Percentiles rank a stretch among this genome's conserved stretches.
Conservation (phyloP, 2,797 vertebrate species). For the Hirundo rustica region DNA sequence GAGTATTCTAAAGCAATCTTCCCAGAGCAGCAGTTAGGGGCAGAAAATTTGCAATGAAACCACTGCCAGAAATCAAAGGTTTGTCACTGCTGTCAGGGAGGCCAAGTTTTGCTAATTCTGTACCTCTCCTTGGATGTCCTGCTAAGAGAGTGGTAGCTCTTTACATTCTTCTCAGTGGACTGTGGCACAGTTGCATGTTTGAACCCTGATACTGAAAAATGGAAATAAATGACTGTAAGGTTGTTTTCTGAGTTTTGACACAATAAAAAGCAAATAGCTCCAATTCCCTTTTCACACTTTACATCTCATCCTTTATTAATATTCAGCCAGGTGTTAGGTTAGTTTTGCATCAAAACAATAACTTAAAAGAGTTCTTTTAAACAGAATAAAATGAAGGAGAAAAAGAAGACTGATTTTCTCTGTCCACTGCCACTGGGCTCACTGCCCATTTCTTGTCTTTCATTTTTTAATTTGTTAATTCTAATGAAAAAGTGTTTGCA, state of each 20-base stretch:
- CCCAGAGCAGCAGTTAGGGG: not conserved
- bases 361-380: constrained; percentile 15
- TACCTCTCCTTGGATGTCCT: not conserved
- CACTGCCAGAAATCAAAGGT: not conserved
- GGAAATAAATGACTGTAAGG: not conserved
- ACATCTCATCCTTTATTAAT: not conserved
- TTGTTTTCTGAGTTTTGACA: not conserved
- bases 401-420: constrained; percentile 18
- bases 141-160: not conserved
- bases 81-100: not conserved
- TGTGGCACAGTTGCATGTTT: not conserved
- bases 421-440: not conserved
- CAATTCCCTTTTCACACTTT: not conserved
- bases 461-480: constrained; percentile 54
- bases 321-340: not conserved
- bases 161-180: not conserved
- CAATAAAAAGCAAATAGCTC: not conserved
- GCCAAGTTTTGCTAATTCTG: not conserved
- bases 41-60: not conserved
- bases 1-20: not conserved
- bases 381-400: constrained; percentile 1
- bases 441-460: constrained; percentile 27
- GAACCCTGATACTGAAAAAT: not conserved
- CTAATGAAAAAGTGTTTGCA: constrained; percentile 56
- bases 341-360: constrained; percentile 19